Evolutionary conservation across 2,113 vertebrate species (phyloP).

Genomic region (Amazona guildingii): DNA sequence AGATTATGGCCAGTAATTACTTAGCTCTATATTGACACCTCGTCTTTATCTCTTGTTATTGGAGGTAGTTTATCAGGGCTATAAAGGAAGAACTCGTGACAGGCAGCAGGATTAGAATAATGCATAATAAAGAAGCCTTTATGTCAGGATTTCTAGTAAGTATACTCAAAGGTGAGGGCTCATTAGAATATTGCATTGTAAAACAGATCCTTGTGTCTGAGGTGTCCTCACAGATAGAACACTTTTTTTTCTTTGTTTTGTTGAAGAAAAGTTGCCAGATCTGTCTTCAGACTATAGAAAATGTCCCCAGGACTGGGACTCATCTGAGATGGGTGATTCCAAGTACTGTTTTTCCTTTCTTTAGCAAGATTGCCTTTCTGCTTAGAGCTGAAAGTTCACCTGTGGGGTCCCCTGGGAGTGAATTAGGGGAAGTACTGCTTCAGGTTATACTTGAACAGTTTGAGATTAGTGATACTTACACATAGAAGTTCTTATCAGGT

Average conservation of each 20-base stretch:
- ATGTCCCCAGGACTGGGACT: neutral
- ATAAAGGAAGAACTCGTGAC: neutral
- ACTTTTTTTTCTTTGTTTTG: neutral
- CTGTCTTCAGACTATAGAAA: neutral
- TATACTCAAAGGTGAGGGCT: neutral
- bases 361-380: neutral
- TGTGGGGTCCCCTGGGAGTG: neutral
- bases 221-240: neutral
- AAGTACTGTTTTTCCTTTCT: neutral
- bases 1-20: neutral
- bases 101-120: neutral
- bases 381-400: neutral
- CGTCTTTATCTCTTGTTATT: neutral
- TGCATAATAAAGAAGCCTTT: slow-evolving; percentile 8
- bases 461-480: neutral
- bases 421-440: neutral
- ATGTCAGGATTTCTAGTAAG: neutral
- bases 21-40: neutral
- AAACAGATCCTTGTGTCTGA: neutral
- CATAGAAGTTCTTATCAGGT: neutral
- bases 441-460: neutral
- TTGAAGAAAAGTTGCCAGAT: neutral
- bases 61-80: neutral
- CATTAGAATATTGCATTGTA: neutral
- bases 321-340: neutral